Evolutionary conservation across 2,113 vertebrate species (phyloP).

Genomic region (Chaetorhynchus papuensis): DNA sequence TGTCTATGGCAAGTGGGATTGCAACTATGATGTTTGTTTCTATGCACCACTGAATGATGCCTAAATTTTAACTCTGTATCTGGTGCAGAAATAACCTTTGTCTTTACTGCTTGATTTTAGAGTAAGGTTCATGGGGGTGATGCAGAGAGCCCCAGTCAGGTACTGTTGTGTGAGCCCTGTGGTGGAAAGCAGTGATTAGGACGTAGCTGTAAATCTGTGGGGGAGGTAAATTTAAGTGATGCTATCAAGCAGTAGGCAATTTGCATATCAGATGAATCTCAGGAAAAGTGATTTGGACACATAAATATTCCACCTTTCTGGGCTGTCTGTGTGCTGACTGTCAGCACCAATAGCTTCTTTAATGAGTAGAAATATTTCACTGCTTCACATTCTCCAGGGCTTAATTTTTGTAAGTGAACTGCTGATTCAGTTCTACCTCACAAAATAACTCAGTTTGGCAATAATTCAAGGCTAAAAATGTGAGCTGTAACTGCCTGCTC

Average conservation of each 20-base stretch:
- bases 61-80: background rate
- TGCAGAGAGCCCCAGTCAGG: background rate
- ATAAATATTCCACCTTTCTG: background rate
- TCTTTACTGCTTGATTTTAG: background rate
- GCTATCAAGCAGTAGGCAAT: background rate
- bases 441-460: slow-evolving; percentile 6
- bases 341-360: background rate
- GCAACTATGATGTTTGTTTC: background rate
- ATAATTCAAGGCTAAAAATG: slow-evolving; percentile 36
- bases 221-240: background rate
- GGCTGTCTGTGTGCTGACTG: background rate
- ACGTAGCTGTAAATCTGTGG: background rate
- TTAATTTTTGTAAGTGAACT: slow-evolving; percentile 47
- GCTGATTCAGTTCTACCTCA: slow-evolving; percentile 23
- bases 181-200: background rate
- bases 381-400: slow-evolving; percentile 17
- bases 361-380: slow-evolving; percentile 24
- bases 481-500: slow-evolving; percentile 19
- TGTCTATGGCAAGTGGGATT: background rate
- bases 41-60: background rate
- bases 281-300: background rate
- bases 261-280: background rate
- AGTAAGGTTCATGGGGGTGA: background rate
- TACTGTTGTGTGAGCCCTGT: background rate
- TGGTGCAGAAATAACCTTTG: background rate